These are phyloP conservation scores for Anthonomus grandis DNA, from an alignment of 1,140 invertebrate genomes.

Conservation along the genomic window DNA sequence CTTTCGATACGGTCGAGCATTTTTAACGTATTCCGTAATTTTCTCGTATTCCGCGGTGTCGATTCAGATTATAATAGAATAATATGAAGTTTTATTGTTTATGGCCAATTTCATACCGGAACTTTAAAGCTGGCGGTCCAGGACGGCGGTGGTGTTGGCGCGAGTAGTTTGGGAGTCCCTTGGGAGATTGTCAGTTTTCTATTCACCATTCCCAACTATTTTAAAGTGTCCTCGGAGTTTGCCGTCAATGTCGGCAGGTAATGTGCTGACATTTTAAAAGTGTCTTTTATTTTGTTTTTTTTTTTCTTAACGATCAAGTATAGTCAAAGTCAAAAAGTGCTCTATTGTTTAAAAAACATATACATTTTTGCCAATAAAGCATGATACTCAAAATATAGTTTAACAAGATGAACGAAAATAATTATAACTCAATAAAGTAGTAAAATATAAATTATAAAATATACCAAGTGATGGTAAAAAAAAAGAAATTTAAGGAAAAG, in stretches of 20 bases:
- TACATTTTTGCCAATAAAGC: no score
- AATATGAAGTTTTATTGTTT: background rate
- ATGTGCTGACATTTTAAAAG: background rate
- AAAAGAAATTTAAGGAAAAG: no score
- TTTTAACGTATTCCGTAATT: background rate
- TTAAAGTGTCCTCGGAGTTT: slow-evolving; percentile 34
- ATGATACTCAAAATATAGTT: no score
- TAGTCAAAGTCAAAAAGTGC: no score
- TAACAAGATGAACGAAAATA: no score
- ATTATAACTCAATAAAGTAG: no score
- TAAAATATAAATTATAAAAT: no score
- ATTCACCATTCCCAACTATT: slow-evolving; percentile 37
- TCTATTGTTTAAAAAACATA: no score
- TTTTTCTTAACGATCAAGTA: no score
- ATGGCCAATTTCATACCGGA: background rate
- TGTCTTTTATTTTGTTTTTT: no score
- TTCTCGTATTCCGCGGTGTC: background rate
- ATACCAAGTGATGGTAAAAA: no score
- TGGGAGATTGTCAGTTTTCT: slow-evolving; percentile 8
- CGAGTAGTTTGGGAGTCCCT: background rate
- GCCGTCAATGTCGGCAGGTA: slow-evolving; percentile 44
- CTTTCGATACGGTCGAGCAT: background rate
- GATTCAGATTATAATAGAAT: background rate
- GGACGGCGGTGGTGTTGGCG: background rate
- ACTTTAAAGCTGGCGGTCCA: background rate